A percentile compares a stretch with the other conserved stretches of the same genome.
Evolutionary conservation across 2,113 vertebrate species (phyloP).

Genomic region (Amazona vittata): DNA sequence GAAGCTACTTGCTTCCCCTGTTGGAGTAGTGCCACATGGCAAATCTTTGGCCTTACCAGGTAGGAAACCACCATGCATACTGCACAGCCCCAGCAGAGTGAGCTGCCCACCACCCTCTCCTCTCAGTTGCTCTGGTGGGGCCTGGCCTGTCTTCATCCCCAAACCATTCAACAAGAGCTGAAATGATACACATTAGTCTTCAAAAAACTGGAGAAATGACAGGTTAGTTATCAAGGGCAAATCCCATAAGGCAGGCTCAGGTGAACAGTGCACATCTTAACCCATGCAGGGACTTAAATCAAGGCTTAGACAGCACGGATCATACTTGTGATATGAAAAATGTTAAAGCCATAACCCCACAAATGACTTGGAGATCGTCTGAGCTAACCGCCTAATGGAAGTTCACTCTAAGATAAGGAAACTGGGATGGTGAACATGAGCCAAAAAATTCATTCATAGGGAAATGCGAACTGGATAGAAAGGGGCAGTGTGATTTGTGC

Average conservation of each 20-base stretch:
- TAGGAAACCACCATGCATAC: background rate
- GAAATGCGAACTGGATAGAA: background rate
- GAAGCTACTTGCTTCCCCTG: background rate
- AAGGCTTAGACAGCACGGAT: background rate
- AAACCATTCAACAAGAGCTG: background rate
- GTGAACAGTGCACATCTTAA: accelerated
- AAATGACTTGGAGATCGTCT: background rate
- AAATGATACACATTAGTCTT: background rate
- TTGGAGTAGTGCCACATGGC: background rate
- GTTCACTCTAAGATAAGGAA: background rate
- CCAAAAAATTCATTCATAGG: background rate
- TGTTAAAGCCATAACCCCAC: background rate
- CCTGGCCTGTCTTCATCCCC: background rate
- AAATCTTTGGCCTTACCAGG: background rate
- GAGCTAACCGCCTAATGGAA: background rate
- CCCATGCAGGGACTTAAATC: background rate
- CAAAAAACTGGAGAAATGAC: background rate
- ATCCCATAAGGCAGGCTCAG: background rate
- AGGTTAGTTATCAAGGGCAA: background rate
- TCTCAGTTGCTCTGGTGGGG: background rate
- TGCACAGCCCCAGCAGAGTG: background rate
- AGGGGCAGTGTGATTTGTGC: background rate
- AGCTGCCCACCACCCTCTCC: background rate
- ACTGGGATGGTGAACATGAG: background rate
- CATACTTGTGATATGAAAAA: background rate